Base-by-base conservation (phyloP, 2,797 vertebrate genomes). In the Linurgus olivaceus region DNA sequence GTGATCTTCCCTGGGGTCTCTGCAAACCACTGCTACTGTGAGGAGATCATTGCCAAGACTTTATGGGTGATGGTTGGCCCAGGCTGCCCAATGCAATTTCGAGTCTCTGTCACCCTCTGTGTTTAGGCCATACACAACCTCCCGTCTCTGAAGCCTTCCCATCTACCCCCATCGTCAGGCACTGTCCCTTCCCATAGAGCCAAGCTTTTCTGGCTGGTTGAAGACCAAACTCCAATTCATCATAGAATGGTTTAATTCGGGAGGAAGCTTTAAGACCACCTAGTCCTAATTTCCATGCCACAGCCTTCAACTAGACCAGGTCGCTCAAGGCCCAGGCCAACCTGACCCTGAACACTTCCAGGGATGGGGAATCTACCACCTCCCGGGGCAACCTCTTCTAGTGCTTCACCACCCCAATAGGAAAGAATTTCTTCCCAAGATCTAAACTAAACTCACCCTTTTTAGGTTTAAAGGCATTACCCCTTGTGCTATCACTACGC, bases 81-180 rank as follows among this genome's bases (percentile, higher is more conserved):
- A 61, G 24, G 45, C 5, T 75, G n/a, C 59, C 42, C 35, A 35
- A 11, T 7, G 14, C 8, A 16, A 42, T 67, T 70, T 71, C 35
- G 31, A 81, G 20, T 42, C 25, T 44, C 71, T 85, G 37, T 13
- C 44, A 82, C 33, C 19, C 35, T 19, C 42, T 0, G 0, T 40
- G 9, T 58, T 78, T 70, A 47, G 20, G 70, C 58, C 37, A n/a
- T 4, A 52, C 10, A 13, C 3, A 4, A 10, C 5, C 14, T 82
- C 21, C 25, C 0, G 0, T 17, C 33, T 51, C 40, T 24, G 21
- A 66, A 65, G 17, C 26, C 25, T 67, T 28, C 31, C 70, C 33
- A 35, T 40, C 48, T 42, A 31, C 9, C 35, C 17, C 6, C 17
- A 33, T 4, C 0, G 0, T 20, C 21, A 79, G 14, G 9, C 37